Conservation (phyloP, 2,888 invertebrate genomes). For the Apodemia duryi region DNA sequence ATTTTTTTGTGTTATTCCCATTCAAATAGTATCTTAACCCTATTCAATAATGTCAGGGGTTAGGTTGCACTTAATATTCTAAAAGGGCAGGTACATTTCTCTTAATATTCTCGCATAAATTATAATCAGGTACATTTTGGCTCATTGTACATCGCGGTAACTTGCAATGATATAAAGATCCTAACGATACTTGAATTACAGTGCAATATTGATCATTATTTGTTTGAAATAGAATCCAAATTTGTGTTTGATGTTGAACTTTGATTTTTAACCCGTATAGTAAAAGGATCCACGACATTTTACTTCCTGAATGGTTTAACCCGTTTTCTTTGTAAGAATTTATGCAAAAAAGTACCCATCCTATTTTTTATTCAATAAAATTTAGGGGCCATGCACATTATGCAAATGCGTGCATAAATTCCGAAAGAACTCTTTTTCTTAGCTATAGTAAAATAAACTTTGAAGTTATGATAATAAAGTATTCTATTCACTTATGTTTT, state of each 20-base stretch:
- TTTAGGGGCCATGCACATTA: conserved; percentile 79
- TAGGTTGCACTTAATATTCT: conserved; percentile 80
- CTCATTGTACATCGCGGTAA: conserved; percentile 62
- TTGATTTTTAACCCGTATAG: conserved; percentile 46
- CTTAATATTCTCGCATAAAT: conserved; percentile 80
- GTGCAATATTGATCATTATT: conserved; percentile 44
- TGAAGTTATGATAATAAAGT: conserved; percentile 33
- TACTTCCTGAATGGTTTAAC: conserved; percentile 76
- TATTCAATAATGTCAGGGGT: conserved; percentile 78
- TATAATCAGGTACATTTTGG: conserved; percentile 79
- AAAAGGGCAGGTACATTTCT: conserved; percentile 80
- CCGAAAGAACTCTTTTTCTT: conserved; percentile 37
- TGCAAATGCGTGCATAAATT: conserved; percentile 80
- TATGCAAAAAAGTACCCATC: conserved; percentile 81
- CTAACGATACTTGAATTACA: conserved; percentile 37
- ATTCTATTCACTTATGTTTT: conserved; percentile 40
- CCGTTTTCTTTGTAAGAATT: conserved; percentile 79
- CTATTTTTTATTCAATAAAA: conserved; percentile 80
- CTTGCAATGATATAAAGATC: conserved; percentile 40
- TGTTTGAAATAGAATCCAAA: conserved; percentile 36
- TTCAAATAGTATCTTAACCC: conserved; percentile 79
- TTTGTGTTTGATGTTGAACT: conserved; percentile 39
- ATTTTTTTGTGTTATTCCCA: conserved; percentile 74
- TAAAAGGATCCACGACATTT: conserved; percentile 66
- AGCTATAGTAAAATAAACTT: conserved; percentile 34